Conservation (phyloP, 1,140 invertebrate genomes). For the Mycetomoellerius zeteki region DNA sequence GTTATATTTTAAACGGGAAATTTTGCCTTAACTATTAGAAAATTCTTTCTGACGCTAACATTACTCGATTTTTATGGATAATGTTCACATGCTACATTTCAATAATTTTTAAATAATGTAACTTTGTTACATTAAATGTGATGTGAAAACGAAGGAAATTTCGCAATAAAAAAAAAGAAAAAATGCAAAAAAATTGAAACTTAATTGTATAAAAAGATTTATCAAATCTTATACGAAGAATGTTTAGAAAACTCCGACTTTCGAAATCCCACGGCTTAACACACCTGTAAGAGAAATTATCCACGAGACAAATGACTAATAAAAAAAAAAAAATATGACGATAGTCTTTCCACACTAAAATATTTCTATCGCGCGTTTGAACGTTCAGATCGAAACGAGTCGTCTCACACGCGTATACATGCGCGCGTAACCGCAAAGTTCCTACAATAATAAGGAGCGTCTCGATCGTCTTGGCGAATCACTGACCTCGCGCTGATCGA, state of each 20-base stretch:
- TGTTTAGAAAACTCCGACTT: not conserved
- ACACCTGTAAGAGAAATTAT: constrained; percentile 6
- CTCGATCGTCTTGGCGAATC: constrained; percentile 69
- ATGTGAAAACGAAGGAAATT: not conserved
- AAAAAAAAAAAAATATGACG: not conserved
- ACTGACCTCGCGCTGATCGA: constrained; percentile 61
- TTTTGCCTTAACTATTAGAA: not conserved
- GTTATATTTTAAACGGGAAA: not conserved
- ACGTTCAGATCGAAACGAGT: not conserved
- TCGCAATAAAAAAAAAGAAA: not conserved
- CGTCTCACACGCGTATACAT: not conserved
- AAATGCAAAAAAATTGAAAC: not conserved
- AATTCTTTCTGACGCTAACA: not conserved
- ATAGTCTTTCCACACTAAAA: not conserved
- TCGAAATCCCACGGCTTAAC: not conserved
- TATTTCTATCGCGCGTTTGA: constrained; percentile 18
- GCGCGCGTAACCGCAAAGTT: constrained; percentile 18
- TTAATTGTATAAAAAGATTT: constrained; percentile 5
- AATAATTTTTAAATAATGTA: not conserved
- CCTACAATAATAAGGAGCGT: constrained; percentile 43
- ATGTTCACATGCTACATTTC: not conserved
- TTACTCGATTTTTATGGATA: not conserved
- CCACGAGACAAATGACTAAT: not conserved
- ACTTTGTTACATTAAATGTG: not conserved
- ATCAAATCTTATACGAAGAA: not conserved